phyloP scores from a whole-genome alignment of 2,113 vertebrate genomes.

The Reinhardtius hippoglossoides region DNA sequence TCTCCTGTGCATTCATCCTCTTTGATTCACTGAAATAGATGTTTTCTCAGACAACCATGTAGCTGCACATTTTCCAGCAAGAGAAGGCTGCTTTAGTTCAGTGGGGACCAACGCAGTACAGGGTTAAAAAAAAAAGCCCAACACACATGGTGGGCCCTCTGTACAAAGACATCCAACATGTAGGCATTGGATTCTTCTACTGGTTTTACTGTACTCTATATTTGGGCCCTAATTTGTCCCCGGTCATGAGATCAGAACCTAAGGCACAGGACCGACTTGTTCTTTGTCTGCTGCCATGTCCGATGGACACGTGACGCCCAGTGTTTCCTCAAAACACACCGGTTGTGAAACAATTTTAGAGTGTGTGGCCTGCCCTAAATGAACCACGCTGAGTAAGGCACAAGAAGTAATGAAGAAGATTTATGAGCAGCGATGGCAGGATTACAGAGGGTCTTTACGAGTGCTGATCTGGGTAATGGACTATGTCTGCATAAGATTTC shows the following conservation, averaged over 20 bases:
- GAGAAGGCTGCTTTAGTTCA: slow-evolving; percentile 11
- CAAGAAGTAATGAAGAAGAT: slow-evolving; percentile 70
- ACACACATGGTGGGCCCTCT: neutral
- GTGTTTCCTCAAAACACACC: slow-evolving; percentile 8
- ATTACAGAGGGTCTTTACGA: slow-evolving; percentile 72
- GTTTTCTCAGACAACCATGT: slow-evolving; percentile 21
- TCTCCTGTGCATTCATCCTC: slow-evolving; percentile 25
- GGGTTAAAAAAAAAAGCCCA: slow-evolving; percentile 5
- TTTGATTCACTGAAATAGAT: slow-evolving; percentile 26
- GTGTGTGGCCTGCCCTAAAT: slow-evolving; percentile 49
- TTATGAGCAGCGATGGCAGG: slow-evolving; percentile 69
- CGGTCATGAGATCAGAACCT: slow-evolving; percentile 22
- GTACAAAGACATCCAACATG: slow-evolving; percentile 2
- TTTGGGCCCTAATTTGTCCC: slow-evolving; percentile 6
- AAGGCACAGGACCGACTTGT: neutral
- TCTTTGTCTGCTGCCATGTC: slow-evolving; percentile 21
- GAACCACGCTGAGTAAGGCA: slow-evolving; percentile 55
- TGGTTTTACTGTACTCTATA: slow-evolving; percentile 17
- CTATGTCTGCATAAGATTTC: slow-evolving; percentile 73
- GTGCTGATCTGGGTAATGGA: slow-evolving; percentile 77
- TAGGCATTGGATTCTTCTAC: neutral
- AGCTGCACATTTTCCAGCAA: slow-evolving; percentile 29
- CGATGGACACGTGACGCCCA: slow-evolving; percentile 4
- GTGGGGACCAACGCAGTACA: neutral
- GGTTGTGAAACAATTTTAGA: slow-evolving; percentile 21